Evolutionary conservation across 2,888 invertebrate genomes (phyloP).

Genomic region (Drosophila flavopinicola): DNA sequence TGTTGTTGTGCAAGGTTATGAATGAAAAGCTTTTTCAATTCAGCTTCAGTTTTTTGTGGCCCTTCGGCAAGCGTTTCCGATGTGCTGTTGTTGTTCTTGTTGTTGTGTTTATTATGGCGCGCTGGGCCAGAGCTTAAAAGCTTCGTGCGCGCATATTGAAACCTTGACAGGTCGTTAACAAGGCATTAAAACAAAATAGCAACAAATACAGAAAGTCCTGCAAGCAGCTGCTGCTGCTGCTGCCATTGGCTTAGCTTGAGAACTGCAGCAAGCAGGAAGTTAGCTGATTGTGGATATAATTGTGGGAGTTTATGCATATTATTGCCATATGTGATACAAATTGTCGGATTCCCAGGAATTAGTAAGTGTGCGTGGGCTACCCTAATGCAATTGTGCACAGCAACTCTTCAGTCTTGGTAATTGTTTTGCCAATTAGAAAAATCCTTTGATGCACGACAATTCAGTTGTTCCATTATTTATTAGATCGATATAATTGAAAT

Average conservation of each 20-base stretch:
- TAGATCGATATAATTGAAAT: neutral
- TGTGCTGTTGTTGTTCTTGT: slow-evolving; percentile 7
- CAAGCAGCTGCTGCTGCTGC: slow-evolving; percentile 8
- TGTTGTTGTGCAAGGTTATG: slow-evolving; percentile 79
- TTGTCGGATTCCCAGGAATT: neutral
- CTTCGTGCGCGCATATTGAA: slow-evolving; percentile 22
- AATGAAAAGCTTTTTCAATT: slow-evolving; percentile 82
- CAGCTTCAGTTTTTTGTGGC: slow-evolving; percentile 31
- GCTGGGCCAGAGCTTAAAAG: slow-evolving; percentile 19
- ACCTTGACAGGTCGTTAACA: slow-evolving; percentile 47
- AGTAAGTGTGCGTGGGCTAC: neutral
- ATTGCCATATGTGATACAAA: neutral
- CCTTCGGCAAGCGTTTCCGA: slow-evolving; percentile 53
- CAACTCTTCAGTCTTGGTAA: neutral
- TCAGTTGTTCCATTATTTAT: too few relatives aligned
- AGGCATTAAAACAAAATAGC: slow-evolving; percentile 34
- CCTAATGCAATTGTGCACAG: too few relatives aligned
- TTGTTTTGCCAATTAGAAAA: too few relatives aligned
- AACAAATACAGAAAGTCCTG: neutral
- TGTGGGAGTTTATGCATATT: neutral
- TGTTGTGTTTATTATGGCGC: slow-evolving; percentile 12
- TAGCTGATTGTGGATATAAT: slow-evolving; percentile 28
- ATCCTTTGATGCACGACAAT: neutral
- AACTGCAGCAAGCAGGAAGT: slow-evolving; percentile 6
- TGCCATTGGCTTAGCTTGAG: slow-evolving; percentile 9